Conservation (phyloP, 2,113 vertebrate species). For the Scytalopus superciliaris region DNA sequence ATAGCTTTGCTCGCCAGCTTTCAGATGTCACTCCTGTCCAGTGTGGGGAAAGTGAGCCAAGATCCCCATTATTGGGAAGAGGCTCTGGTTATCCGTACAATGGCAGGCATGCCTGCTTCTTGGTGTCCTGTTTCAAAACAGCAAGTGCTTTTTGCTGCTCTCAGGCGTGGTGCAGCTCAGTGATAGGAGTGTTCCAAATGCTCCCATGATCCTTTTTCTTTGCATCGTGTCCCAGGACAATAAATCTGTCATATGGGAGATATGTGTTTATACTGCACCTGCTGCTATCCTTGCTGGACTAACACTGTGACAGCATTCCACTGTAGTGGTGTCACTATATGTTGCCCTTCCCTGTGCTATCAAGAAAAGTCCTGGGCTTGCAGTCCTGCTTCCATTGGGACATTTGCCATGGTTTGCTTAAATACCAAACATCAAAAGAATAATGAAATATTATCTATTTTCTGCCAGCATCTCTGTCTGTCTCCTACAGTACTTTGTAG, state of each 20-base stretch:
- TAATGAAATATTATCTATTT: background rate
- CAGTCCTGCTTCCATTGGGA: background rate
- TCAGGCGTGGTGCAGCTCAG: rapidly evolving
- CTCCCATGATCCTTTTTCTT: background rate
- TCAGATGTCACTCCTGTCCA: background rate
- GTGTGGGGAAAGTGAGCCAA: background rate
- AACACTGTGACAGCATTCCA: background rate
- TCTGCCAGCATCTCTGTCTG: background rate
- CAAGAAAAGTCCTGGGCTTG: background rate
- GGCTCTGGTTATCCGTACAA: background rate
- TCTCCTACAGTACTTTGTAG: background rate
- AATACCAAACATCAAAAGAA: background rate
- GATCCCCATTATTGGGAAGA: background rate
- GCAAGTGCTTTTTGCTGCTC: background rate
- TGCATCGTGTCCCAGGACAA: rapidly evolving
- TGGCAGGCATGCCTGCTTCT: background rate
- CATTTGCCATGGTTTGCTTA: background rate
- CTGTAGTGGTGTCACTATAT: rapidly evolving
- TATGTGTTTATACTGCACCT: background rate
- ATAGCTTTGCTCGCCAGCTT: background rate
- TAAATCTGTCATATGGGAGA: background rate
- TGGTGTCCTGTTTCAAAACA: background rate
- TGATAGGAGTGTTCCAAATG: background rate
- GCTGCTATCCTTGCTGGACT: background rate
- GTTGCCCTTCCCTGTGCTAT: background rate